A percentile compares a stretch with the other conserved stretches of the same genome.
These are phyloP conservation scores for Dioctria rufipes DNA, from an alignment of 2,888 invertebrate genomes.

Conservation along the genomic window DNA sequence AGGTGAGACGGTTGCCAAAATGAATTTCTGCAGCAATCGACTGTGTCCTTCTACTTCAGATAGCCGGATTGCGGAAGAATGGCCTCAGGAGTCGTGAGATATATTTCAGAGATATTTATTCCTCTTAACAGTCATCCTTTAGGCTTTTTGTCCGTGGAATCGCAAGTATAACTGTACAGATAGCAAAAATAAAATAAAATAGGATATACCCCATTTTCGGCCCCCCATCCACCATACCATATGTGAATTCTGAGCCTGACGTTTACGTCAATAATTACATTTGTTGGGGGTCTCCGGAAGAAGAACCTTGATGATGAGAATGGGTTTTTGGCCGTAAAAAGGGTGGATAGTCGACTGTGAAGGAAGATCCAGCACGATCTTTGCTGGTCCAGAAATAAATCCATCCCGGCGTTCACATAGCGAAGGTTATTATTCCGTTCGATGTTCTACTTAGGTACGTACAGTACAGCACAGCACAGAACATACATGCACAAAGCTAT, in stretches of 20 bases:
- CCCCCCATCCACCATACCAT: background rate
- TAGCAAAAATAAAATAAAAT: constrained; percentile 21
- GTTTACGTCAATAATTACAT: constrained; percentile 53
- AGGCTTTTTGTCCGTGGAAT: constrained; percentile 49
- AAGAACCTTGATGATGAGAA: background rate
- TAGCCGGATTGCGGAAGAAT: constrained; percentile 34
- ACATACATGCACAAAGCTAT: constrained; percentile 6
- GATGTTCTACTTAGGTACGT: constrained; percentile 39
- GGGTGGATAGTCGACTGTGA: constrained; percentile 7
- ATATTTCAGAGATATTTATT: constrained; percentile 53
- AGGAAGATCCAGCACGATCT: constrained; percentile 41
- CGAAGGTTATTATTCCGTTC: constrained; percentile 46
- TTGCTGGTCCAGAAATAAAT: constrained; percentile 48
- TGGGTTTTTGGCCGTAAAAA: background rate
- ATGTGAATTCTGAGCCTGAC: constrained; percentile 27
- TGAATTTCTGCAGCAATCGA: constrained; percentile 53
- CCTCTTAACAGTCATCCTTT: constrained; percentile 49
- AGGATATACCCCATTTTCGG: background rate
- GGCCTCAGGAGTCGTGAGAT: constrained; percentile 45
- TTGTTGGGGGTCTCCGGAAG: constrained; percentile 27
- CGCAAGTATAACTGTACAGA: constrained; percentile 22
- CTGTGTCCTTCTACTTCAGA: constrained; percentile 47
- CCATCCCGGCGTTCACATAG: constrained; percentile 37
- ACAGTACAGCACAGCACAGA: background rate
- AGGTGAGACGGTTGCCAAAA: constrained; percentile 44